Conservation (phyloP, 2,888 invertebrate genomes). For the Drosophila monieri region DNA sequence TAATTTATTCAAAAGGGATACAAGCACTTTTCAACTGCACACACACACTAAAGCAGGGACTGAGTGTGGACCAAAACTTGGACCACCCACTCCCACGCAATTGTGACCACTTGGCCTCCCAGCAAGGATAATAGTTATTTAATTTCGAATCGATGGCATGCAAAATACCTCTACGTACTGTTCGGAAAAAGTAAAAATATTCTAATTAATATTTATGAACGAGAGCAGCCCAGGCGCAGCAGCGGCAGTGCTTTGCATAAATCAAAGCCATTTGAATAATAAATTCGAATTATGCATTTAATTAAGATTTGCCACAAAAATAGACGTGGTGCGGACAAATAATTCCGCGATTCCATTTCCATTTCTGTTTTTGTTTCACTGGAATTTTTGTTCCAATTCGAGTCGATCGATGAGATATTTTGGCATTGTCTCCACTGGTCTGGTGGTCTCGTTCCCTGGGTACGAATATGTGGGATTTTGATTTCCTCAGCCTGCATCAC, state of each 20-base stretch:
- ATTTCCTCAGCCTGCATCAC: constrained; percentile 70
- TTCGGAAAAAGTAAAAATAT: constrained; percentile 21
- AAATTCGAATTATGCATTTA: constrained; percentile 79
- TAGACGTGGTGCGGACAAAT: constrained; percentile 38
- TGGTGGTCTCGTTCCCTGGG: constrained; percentile 18
- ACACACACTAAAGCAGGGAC: constrained; percentile 3
- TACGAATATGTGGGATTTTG: constrained; percentile 58
- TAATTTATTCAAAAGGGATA: constrained; percentile 83
- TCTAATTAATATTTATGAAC: constrained; percentile 76
- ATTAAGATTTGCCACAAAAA: constrained; percentile 72
- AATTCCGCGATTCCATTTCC: constrained; percentile 40
- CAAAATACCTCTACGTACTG: constrained; percentile 26
- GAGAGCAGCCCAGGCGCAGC: constrained; percentile 12
- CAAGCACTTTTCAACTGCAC: constrained; percentile 67
- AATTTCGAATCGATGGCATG: constrained; percentile 46
- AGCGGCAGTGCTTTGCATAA: constrained; percentile 67
- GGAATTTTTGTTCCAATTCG: neutral
- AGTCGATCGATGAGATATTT: constrained; percentile 45
- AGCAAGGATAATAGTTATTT: constrained; percentile 46
- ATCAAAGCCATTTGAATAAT: constrained; percentile 77
- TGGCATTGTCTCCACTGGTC: constrained; percentile 25
- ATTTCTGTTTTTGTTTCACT: constrained; percentile 9
- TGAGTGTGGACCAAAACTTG: neutral
- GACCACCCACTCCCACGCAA: constrained; percentile 37
- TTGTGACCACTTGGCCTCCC: constrained; percentile 43